Evolutionary conservation across 2,797 vertebrate species (phyloP).

Genomic region (Neolamprologus multifasciatus): DNA sequence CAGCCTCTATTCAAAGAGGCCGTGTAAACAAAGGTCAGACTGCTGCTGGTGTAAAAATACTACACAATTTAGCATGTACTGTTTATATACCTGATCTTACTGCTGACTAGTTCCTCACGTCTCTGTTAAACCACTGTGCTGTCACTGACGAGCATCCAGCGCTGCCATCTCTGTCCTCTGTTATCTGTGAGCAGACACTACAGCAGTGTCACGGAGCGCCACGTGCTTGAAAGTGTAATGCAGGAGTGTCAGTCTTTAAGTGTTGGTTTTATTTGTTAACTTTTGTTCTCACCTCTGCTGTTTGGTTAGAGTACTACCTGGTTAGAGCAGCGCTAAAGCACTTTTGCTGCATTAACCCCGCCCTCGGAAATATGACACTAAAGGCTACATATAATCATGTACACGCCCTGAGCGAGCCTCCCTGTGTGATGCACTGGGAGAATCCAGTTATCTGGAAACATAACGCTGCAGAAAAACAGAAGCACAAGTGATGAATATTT

Average conservation of each 20-base stretch:
- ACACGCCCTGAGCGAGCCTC: neutral
- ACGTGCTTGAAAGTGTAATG: neutral
- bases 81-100: neutral
- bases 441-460: neutral
- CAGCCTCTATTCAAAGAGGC: neutral
- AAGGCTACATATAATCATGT: neutral
- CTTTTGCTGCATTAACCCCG: neutral
- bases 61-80: neutral
- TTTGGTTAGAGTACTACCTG: neutral
- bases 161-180: neutral
- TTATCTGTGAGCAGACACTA: neutral
- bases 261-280: neutral
- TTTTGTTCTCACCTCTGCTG: neutral
- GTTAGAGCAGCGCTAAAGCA: neutral
- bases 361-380: neutral
- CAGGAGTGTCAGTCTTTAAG: neutral
- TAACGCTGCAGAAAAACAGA: neutral
- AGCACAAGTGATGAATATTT: neutral
- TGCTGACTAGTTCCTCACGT: neutral
- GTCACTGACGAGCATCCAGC: neutral
- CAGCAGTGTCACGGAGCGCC: neutral
- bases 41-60: neutral
- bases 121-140: neutral
- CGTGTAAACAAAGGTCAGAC: neutral
- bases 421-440: neutral